Evolutionary conservation across 2,888 invertebrate species (phyloP), one percentile per base, ranked within the genome.

Genomic region (Ichneumoninae sp.): DNA sequence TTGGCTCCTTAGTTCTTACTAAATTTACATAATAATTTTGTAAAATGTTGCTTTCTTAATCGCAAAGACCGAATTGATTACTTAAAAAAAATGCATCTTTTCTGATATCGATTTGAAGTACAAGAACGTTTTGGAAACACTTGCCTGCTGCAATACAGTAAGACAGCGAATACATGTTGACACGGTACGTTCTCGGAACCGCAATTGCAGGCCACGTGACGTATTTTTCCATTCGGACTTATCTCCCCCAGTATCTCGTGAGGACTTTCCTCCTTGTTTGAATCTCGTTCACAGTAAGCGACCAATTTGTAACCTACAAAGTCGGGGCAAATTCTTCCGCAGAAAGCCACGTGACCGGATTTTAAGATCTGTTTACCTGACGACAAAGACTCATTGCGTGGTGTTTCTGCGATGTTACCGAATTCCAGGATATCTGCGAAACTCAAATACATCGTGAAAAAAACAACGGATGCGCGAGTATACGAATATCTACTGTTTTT

Each of bases 141-240:
- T 71, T n/a, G 52, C 70, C 70, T 71, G 36, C 36, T 71, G 33
- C 70, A 71, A 33, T 71, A 36, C 13, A 71, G 54, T 13, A 71
- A 36, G 10, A 52, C 52, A 22, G 70, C 70, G 13, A 54, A 36
- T 3, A 22, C 36, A 36, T 71, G 70, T 71, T 19, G 10, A 22
- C 70, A 71, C 13, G 19, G 54, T 54, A 33, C 70, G 3, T 30
- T 36, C 19, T n/a, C 30, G 4, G 30, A 16, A 0, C 36, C 70
- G 36, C 70, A 71, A 19, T 7, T 22, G 36, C 70, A 71, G 7
- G 36, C 16, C 26, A 71, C 54, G 22, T 22, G 54, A 8, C 33
- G 13, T 8, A 71, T 54, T 33, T 71, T 54, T n/a, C 54, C 54
- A 5, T 71, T 52, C 8, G 16, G 0, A 33, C 47, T 71, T 16